These are phyloP conservation scores for Peromyscus attwateri DNA, from an alignment of 2,797 vertebrate genomes.

Conservation along the genomic window DNA sequence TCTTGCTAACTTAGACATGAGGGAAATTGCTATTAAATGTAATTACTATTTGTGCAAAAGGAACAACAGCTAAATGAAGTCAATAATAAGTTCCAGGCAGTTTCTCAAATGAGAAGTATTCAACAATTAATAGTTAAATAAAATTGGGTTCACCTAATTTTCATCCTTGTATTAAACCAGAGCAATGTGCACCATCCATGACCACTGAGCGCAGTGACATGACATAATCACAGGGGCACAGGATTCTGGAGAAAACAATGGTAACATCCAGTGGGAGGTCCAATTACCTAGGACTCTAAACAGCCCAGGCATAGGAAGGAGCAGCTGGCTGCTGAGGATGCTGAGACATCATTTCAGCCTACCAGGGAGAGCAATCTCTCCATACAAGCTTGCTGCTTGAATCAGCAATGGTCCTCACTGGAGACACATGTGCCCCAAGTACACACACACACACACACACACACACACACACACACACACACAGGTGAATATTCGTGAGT, in stretches of 20 bases:
- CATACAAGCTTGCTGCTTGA: neutral
- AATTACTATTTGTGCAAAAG: slow-evolving; percentile 51
- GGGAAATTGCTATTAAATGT: slow-evolving; percentile 5
- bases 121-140: slow-evolving; percentile 38
- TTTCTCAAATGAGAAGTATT: slow-evolving; percentile 36
- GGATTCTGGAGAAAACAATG: neutral
- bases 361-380: neutral
- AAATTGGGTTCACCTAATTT: neutral
- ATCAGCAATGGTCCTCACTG: neutral
- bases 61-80: slow-evolving; percentile 46
- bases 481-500: neutral
- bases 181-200: neutral
- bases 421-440: neutral
- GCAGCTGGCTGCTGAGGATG: too few species aligned
- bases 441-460: neutral
- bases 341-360: too few species aligned
- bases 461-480: neutral
- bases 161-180: neutral
- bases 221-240: neutral
- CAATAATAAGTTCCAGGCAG: slow-evolving; percentile 39
- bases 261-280: neutral
- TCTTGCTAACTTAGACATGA: slow-evolving; percentile 32
- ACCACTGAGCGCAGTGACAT: neutral
- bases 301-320: neutral
- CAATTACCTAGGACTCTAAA: neutral